These are phyloP conservation scores for Aphyosemion australe DNA, from an alignment of 2,113 vertebrate genomes.

Conservation along the genomic window DNA sequence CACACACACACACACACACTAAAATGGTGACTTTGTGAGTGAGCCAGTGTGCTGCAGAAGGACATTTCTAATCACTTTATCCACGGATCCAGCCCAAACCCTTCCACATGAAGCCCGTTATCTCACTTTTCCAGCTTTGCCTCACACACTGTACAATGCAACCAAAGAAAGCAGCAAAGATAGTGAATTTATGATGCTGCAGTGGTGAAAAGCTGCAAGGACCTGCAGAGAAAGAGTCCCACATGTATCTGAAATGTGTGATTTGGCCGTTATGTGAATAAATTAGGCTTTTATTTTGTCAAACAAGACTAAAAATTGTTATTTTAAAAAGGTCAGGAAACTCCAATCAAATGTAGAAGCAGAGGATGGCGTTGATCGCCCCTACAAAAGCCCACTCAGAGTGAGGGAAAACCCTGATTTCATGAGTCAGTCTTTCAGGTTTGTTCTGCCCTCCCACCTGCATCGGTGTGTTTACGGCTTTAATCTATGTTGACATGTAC, in stretches of 20 bases:
- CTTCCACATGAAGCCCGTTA: constrained; percentile 51
- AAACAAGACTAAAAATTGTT: too few species aligned
- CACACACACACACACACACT: too few species aligned
- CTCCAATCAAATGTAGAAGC: background rate
- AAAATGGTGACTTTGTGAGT: background rate
- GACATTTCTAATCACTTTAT: constrained; percentile 33
- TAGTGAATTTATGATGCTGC: background rate
- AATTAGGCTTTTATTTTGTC: background rate
- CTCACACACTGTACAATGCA: constrained; percentile 29
- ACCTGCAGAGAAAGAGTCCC: too few species aligned
- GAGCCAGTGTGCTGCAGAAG: background rate
- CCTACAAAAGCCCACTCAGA: background rate
- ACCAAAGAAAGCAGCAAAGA: background rate
- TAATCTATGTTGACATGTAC: constrained; percentile 6
- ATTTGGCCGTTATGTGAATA: too few species aligned
- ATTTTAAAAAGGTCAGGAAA: background rate
- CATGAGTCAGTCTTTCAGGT: background rate
- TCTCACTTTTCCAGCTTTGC: constrained; percentile 53
- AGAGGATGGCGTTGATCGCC: background rate
- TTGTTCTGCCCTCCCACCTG: constrained; percentile 25
- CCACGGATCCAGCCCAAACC: constrained; percentile 19
- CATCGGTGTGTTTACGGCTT: constrained; percentile 18
- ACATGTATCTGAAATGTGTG: too few species aligned
- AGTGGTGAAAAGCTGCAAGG: too few species aligned
- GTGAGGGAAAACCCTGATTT: background rate